Evolutionary conservation across 1,140 invertebrate species (phyloP), one percentile per base, ranked within the genome.

Genomic region (Cydia amplana): DNA sequence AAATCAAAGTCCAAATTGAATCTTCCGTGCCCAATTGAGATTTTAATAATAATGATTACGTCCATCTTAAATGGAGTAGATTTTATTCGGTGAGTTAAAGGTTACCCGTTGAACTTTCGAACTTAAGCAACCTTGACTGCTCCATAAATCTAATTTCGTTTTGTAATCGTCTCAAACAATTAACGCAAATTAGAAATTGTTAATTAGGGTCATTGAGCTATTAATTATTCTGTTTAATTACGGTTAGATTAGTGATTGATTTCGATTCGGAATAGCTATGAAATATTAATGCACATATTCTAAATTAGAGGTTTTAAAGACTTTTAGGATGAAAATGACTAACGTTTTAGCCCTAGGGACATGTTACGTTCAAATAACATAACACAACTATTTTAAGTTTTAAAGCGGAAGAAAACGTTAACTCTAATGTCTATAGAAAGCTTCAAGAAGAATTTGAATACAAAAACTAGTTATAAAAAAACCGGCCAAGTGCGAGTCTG

Each of bases 1-100:
- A 76, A 82, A 82, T 84, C 79, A 77, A 82, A 74, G 78, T 78
- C 77, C 65, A 77, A 75, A 77, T 78, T 78, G 74, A 75, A 83
- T 82, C 46, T 77, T 32, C 73, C 74, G 65, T 74, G 64, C 49
- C 23, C 64, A 75, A 82, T 80, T 75, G 79, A 49, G 32, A 67
- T 73, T 81, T 82, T 79, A 82, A 83, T 80, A 74, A 79, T 79
- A 76, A 76, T 67, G 79, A 83, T 85, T 83, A 76, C 65, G 75
- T 81, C 73, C 77, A 77, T 82, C 23, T 40, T 20, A 79, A 78
- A 73, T 74, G 60, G 63, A 40, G 16, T 40, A n/a, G 36, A 70
- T 79, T 83, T 82, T 75, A 74, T 72, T 74, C 74, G 74, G 72
- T 60, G 7, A 73, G 74, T 70, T 78, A 73, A 77, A 78, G 80